These are phyloP conservation scores for Trinorchestia longiramus DNA, from an alignment of 1,140 invertebrate genomes.

Conservation along the genomic window DNA sequence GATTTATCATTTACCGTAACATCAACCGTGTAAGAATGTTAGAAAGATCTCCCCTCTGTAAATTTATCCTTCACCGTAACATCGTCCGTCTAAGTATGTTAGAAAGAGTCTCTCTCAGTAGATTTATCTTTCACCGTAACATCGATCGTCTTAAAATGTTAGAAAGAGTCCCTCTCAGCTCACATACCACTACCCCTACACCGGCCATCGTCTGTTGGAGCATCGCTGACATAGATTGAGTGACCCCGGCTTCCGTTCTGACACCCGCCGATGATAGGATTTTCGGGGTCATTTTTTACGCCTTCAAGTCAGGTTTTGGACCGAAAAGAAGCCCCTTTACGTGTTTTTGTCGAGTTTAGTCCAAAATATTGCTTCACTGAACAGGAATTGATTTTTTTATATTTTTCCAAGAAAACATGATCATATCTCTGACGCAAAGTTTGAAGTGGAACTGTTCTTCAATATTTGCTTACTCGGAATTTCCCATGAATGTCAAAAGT, in stretches of 20 bases:
- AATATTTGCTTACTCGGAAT: too few relatives aligned
- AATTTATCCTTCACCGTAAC: background rate
- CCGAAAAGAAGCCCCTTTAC: background rate
- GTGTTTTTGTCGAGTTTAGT: background rate
- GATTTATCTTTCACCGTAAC: background rate
- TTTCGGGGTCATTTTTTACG: background rate
- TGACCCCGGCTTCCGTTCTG: background rate
- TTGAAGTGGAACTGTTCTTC: too few relatives aligned
- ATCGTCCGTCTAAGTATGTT: background rate
- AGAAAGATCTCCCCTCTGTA: background rate
- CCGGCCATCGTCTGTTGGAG: background rate
- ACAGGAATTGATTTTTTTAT: background rate
- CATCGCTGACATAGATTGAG: background rate
- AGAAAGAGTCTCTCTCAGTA: background rate
- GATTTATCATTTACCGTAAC: too few relatives aligned
- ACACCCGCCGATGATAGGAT: background rate
- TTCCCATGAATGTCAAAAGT: too few relatives aligned
- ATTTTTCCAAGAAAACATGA: background rate
- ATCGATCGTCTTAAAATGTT: background rate
- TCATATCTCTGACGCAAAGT: background rate
- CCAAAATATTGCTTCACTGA: background rate
- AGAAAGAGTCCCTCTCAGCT: background rate
- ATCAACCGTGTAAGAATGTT: too few relatives aligned
- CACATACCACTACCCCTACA: background rate
- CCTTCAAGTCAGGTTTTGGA: background rate